Base-by-base conservation (phyloP, 2,888 invertebrate genomes). In the Lasioglossum calceatum region DNA sequence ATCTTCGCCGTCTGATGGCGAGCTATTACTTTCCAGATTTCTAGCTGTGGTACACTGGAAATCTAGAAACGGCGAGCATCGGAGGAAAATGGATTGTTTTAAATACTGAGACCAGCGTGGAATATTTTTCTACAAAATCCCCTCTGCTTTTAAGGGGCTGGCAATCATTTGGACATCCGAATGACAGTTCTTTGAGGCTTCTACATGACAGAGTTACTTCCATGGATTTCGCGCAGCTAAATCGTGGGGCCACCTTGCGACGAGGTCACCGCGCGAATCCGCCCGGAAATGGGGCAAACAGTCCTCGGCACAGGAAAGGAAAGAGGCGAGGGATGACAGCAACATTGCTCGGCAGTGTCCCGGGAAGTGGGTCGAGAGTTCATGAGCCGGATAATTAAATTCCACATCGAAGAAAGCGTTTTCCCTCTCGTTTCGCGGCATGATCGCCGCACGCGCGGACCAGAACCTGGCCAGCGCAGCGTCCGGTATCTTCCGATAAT, bases 341-440 rank as follows among this genome's bases (percentile, higher is more conserved):
- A 84, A 86, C 70, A 85, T 58, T 47, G 75, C 75, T 77, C 79
- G 82, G 71, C 61, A 84, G 67, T 81, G 70, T 73, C 50, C 44
- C 76, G 82, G 82, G 83, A 94, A 94, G 94, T 94, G 91, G 94
- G 94, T 92, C 94, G 92, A 93, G 93, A 93, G 94, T 93, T 94
- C 94, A 93, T 88, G 87, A 90, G 89, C 86, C 92, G 91, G 88
- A 91, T 93, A 94, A 94, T 94, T 93, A 92, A 94, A 94, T 94
- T 93, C 93, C 92, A 91, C 87, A 77, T 89, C 90, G 92, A 94
- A 94, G 94, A 94, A 94, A 94, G 94, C 92, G 93, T 92, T 94
- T 94, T 94, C 93, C 93, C 93, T 93, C 92, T 94, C 93, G 93
- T 92, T 92, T 84, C 78, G 86, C 70, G 82, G 81, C 76, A 87